Evolutionary conservation across 2,888 invertebrate species (phyloP).

Genomic region (Elysia crispata): DNA sequence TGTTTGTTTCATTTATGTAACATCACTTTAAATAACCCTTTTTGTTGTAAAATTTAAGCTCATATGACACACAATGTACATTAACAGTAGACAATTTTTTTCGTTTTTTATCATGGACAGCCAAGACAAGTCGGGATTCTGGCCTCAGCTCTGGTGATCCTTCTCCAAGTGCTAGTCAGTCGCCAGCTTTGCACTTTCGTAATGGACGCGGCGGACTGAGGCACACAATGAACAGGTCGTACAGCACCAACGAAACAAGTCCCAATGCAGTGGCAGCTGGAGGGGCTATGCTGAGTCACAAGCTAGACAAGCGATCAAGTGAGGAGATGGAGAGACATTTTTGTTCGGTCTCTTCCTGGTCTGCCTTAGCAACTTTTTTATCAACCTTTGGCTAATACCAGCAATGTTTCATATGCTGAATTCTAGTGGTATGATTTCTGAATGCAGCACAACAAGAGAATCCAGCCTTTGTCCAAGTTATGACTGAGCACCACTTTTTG

Average conservation of each 20-base stretch:
- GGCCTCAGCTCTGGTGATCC: slow-evolving; percentile 75
- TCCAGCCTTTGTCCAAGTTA: too few species aligned
- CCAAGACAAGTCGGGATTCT: slow-evolving; percentile 72
- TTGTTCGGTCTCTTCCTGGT: too few species aligned
- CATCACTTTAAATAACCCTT: neutral
- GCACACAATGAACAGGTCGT: slow-evolving; percentile 42
- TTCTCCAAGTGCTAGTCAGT: slow-evolving; percentile 68
- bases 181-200: slow-evolving; percentile 46
- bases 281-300: neutral
- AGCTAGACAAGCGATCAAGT: slow-evolving; percentile 48
- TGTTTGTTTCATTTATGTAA: too few species aligned
- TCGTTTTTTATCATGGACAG: slow-evolving; percentile 49
- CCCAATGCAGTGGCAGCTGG: neutral
- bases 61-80: neutral
- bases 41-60: neutral
- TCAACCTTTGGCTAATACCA: too few species aligned
- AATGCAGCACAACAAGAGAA: too few species aligned
- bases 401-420: too few species aligned
- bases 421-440: too few species aligned
- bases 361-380: too few species aligned
- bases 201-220: slow-evolving; percentile 45
- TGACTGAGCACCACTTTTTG: too few species aligned
- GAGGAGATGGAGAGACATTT: too few species aligned
- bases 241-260: slow-evolving; percentile 43
- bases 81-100: neutral